phyloP scores from a whole-genome alignment of 2,888 invertebrate genomes.

The Oligia fasciuncula region DNA sequence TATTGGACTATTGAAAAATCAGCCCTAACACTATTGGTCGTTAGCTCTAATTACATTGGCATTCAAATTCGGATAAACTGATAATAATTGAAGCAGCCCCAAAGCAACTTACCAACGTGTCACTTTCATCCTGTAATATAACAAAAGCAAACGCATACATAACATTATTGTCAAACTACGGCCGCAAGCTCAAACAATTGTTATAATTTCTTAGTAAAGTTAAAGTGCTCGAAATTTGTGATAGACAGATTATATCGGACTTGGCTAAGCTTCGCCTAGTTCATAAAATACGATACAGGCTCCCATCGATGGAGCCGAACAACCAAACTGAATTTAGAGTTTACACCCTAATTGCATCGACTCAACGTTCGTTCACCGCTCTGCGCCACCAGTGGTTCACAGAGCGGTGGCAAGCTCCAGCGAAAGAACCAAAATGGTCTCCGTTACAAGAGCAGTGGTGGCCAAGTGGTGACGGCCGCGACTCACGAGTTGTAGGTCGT shows the following conservation, averaged over 20 bases:
- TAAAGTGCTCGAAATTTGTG: neutral
- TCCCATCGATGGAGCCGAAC: neutral
- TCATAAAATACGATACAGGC: neutral
- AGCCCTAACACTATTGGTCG: neutral
- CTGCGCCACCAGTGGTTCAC: no score
- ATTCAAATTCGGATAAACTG: neutral
- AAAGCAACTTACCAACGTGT: constrained; percentile 30
- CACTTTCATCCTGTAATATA: constrained; percentile 13
- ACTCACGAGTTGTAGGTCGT: no score
- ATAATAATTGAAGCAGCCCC: neutral
- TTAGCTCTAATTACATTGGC: constrained; percentile 3
- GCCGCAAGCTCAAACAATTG: neutral
- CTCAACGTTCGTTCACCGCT: neutral
- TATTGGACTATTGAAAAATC: neutral
- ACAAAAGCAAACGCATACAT: constrained; percentile 8
- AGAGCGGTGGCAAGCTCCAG: no score
- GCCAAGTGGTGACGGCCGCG: no score
- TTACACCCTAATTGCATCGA: neutral
- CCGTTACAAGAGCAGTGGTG: no score
- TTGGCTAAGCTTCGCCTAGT: neutral
- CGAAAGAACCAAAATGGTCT: no score
- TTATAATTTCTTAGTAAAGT: constrained; percentile 19
- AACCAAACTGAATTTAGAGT: neutral
- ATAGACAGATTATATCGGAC: constrained; percentile 22
- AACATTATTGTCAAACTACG: neutral